Evolutionary conservation across 2,113 vertebrate genomes (phyloP).

Genomic region (Tetrax tetrax): DNA sequence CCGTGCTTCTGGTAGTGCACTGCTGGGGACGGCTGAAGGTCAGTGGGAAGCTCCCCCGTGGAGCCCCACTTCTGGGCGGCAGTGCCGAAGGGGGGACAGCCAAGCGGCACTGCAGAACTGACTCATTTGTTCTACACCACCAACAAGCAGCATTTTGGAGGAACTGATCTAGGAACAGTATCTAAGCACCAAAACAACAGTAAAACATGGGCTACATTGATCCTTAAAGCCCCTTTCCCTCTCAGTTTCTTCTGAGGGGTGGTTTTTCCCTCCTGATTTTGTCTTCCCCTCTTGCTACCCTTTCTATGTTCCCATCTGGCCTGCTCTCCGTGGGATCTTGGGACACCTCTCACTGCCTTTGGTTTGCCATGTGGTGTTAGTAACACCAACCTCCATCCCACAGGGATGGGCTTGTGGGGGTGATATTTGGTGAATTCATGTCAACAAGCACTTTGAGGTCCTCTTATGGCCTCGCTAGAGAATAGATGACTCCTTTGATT

Average conservation of each 20-base stretch:
- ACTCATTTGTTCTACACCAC: neutral
- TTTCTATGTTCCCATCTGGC: neutral
- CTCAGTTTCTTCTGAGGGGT: neutral
- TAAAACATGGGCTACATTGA: neutral
- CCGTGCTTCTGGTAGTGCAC: neutral
- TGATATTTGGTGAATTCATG: neutral
- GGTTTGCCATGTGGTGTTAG: neutral
- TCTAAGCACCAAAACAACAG: neutral
- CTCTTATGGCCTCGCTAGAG: neutral
- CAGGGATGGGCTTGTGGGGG: neutral
- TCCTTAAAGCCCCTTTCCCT: neutral
- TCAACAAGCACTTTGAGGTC: neutral
- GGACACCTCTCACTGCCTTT: neutral
- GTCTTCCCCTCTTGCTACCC: neutral
- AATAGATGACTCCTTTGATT: neutral
- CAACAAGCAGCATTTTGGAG: neutral
- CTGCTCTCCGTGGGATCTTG: neutral
- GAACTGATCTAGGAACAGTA: neutral
- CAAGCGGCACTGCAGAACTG: neutral
- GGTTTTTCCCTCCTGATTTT: neutral
- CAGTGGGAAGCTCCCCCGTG: neutral
- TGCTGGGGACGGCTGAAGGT: neutral
- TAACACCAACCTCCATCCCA: neutral
- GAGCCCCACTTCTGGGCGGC: neutral
- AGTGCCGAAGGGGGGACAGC: neutral